These are phyloP conservation scores for Ophion slaviceki DNA, from an alignment of 2,888 invertebrate genomes.

Conservation along the genomic window DNA sequence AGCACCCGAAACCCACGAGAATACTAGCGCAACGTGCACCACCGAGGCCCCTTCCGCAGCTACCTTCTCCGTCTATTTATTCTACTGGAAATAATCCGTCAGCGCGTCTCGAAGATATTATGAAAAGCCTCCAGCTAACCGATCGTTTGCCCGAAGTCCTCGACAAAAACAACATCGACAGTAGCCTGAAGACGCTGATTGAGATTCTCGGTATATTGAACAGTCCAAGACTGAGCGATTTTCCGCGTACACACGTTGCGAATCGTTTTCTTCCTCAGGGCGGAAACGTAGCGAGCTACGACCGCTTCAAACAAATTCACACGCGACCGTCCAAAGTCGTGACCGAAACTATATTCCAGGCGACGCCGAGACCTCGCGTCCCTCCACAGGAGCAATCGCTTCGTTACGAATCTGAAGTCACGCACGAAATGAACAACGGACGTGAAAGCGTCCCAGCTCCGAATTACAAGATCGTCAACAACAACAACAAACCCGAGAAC, in stretches of 20 bases:
- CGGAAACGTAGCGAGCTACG: constrained; percentile 44
- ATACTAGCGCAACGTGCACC: constrained; percentile 51
- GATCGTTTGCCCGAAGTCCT: constrained; percentile 91
- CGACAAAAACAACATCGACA: constrained; percentile 91
- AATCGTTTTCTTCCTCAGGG: not conserved
- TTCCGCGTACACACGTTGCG: constrained; percentile 71
- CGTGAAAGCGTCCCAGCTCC: constrained; percentile 47
- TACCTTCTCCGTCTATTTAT: constrained; percentile 15
- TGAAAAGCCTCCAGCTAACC: constrained; percentile 90
- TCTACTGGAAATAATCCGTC: constrained; percentile 77
- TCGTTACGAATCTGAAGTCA: constrained; percentile 42
- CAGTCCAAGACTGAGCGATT: constrained; percentile 83
- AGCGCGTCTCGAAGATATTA: constrained; percentile 85
- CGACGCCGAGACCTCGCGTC: constrained; percentile 72
- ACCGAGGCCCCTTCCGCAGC: constrained; percentile 32
- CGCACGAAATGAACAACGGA: constrained; percentile 66
- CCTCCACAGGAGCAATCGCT: constrained; percentile 44
- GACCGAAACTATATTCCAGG: constrained; percentile 78
- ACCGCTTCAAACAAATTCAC: constrained; percentile 64
- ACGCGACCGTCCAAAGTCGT: constrained; percentile 75
- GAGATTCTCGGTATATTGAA: constrained; percentile 90
- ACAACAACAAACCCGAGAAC: constrained; percentile 69
- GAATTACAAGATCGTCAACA: constrained; percentile 59
- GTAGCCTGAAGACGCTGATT: constrained; percentile 91
- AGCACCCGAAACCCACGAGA: constrained; percentile 51